phyloP scores from a whole-genome alignment of 2,888 invertebrate species.

The Allygus modestus region DNA sequence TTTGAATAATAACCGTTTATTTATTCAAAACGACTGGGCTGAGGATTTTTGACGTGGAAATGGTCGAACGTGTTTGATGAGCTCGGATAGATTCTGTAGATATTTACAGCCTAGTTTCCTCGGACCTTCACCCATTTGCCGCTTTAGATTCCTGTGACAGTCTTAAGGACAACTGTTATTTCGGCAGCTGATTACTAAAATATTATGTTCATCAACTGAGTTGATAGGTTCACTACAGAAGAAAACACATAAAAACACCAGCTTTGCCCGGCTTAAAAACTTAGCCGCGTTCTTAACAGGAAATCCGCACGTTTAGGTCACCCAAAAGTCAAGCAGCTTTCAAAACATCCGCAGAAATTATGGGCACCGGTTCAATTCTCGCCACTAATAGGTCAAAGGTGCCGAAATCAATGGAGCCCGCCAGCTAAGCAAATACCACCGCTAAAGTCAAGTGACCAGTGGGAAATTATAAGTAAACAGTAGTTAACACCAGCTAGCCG shows the following conservation, averaged over 20 bases:
- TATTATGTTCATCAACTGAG: too few species aligned
- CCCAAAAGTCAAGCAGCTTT: conserved; percentile 24
- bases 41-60: neutral
- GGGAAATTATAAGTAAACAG: conserved; percentile 27
- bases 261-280: too few species aligned
- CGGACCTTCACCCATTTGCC: too few species aligned
- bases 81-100: too few species aligned
- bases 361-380: neutral
- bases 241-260: too few species aligned
- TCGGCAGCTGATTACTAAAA: too few species aligned
- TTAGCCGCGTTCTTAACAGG: neutral
- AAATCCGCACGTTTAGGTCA: neutral
- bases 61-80: neutral
- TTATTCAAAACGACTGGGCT: conserved; percentile 9
- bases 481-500: neutral
- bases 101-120: too few species aligned
- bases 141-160: too few species aligned
- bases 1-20: conserved; percentile 48
- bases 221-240: too few species aligned
- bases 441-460: conserved; percentile 8
- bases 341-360: conserved; percentile 19
- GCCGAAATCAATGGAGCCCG: neutral
- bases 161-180: too few species aligned
- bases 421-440: conserved; percentile 11
- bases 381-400: neutral